These are phyloP conservation scores for Drosophila subquinaria DNA, from an alignment of 2,888 invertebrate species.

Conservation along the genomic window DNA sequence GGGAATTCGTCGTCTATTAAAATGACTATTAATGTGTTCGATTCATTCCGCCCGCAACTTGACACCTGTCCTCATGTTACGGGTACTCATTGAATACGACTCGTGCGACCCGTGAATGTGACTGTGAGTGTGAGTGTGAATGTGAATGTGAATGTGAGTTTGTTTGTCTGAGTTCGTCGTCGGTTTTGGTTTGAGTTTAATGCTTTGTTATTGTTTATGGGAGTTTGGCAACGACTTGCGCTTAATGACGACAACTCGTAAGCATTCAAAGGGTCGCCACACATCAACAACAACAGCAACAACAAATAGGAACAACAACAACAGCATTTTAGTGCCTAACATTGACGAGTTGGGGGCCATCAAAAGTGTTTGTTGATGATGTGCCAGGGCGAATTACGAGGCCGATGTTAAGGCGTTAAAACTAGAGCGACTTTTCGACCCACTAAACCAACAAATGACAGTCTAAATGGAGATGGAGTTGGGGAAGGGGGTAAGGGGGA, in stretches of 20 bases:
- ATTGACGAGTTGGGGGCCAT: conserved; percentile 37
- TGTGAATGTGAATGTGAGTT: conserved; percentile 1
- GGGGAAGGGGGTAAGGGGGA: background rate
- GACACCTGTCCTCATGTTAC: conserved; percentile 48
- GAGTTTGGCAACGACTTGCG: conserved; percentile 73
- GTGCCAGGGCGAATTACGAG: conserved; percentile 71
- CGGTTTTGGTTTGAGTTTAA: conserved; percentile 33
- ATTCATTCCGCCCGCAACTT: conserved; percentile 29
- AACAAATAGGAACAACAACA: conserved; percentile 16
- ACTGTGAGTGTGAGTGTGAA: background rate
- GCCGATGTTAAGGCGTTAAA: conserved; percentile 63
- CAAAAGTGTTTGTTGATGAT: conserved; percentile 68
- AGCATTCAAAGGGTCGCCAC: conserved; percentile 64
- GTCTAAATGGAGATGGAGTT: background rate
- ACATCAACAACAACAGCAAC: conserved; percentile 33
- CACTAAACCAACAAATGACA: conserved; percentile 14
- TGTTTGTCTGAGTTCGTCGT: conserved; percentile 1
- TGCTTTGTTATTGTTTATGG: conserved; percentile 73
- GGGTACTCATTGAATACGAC: conserved; percentile 35
- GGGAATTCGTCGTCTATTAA: conserved; percentile 2
- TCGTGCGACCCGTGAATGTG: conserved; percentile 20
- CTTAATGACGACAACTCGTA: conserved; percentile 75
- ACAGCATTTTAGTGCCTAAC: conserved; percentile 47
- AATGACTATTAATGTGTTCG: conserved; percentile 29
- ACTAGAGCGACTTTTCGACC: conserved; percentile 72